Base-by-base conservation (phyloP, 2,888 invertebrate genomes). In the Tetanocera ferruginea region DNA sequence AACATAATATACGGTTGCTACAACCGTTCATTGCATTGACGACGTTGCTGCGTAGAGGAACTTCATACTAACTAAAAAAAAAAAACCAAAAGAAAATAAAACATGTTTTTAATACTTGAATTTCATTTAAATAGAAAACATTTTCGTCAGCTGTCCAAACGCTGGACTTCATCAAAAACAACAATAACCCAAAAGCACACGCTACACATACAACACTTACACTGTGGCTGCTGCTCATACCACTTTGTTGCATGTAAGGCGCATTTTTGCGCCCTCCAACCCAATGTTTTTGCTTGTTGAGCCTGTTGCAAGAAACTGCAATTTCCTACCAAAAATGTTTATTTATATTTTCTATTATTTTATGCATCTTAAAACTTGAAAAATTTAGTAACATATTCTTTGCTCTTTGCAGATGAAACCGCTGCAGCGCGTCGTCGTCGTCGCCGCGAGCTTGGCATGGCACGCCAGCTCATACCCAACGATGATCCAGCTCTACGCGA, bases 391-490 rank as follows among this genome's bases (percentile, higher is more conserved):
- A 43, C n/a, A n/a, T n/a, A n/a, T 43, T 43, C 1, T 11, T 11
- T 43, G 5, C 9, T 49, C 11, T 49, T 86, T 87, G 2, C 86
- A 87, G 92, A 90, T 89, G 91, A 90, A 69, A 86, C 88, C 55
- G 86, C 88, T 37, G 86, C 87, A 2, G 81, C 82, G 28, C 86
- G 89, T 62, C 85, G 90, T 8, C 86, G 90, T 51, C 86, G 89
- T 9, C 88, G 90, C 49, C 90, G 90, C 25, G 89, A 89, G 77
- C 80, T 88, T 78, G 88, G 88, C 49, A 85, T 89, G 87, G 85
- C 88, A 0, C 87, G 88, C 72, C 86, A 86, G n/a, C 76, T 89
- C 75, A 84, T 89, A 51, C 89, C 89, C 2, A 84, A 86, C 17
- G 87, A 89, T 81, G 88, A 87, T 83, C 81, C 84, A 37, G 86